Percentiles rank a stretch among this genome's conserved stretches.
phyloP scores from a whole-genome alignment of 2,888 invertebrate genomes.

The Trichopria drosophilae region DNA sequence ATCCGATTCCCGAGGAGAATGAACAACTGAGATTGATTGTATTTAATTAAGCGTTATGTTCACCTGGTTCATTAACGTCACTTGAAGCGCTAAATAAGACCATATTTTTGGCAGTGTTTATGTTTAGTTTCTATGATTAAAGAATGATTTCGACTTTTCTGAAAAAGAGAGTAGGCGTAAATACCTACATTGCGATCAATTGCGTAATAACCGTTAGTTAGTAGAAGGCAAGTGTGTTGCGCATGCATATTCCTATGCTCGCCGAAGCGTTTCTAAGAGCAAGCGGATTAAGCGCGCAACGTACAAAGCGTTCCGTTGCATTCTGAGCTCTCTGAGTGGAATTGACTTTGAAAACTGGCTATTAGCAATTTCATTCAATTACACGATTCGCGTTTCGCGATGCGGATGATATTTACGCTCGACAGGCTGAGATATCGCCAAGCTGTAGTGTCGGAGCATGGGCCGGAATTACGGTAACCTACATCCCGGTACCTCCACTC shows the following conservation, averaged over 20 bases:
- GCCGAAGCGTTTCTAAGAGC: slow-evolving; percentile 36
- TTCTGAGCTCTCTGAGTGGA: no score
- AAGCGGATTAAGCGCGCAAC: slow-evolving; percentile 34
- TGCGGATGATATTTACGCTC: slow-evolving; percentile 51
- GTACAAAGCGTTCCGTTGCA: slow-evolving; percentile 31
- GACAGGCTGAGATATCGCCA: slow-evolving; percentile 40
- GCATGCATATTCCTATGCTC: slow-evolving; percentile 34
- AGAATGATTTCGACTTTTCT: no score
- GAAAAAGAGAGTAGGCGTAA: no score
- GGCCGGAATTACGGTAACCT: slow-evolving; percentile 43
- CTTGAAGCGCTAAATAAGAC: no score
- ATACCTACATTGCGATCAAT: slow-evolving; percentile 32
- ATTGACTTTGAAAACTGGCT: slow-evolving; percentile 41
- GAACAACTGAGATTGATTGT: no score
- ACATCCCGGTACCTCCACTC: slow-evolving; percentile 22
- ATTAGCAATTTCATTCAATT: slow-evolving; percentile 53
- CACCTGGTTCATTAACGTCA: no score
- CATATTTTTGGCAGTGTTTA: no score
- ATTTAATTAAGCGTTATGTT: no score
- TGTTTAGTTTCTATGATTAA: no score
- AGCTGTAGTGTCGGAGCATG: slow-evolving; percentile 5
- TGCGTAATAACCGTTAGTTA: slow-evolving; percentile 36
- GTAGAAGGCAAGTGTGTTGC: slow-evolving; percentile 33
- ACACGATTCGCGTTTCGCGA: slow-evolving; percentile 48
- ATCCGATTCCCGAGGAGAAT: no score